A percentile compares a stretch with the other conserved stretches of the same genome.
These are phyloP conservation scores for Marronus borbonicus DNA, from an alignment of 2,888 invertebrate species.

Conservation along the genomic window DNA sequence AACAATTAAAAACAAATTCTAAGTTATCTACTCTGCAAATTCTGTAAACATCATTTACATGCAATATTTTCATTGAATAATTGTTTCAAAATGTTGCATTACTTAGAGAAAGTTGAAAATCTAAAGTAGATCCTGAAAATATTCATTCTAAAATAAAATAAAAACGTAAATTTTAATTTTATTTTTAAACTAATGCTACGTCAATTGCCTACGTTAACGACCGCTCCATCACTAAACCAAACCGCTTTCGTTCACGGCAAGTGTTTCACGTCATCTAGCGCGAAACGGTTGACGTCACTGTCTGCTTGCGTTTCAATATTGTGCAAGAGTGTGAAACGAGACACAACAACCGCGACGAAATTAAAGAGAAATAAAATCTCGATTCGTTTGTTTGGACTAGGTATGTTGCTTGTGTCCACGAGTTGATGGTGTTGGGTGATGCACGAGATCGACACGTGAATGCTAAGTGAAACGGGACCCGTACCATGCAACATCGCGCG, in stretches of 20 bases:
- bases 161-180: conserved; percentile 4
- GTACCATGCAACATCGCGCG: neutral
- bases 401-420: neutral
- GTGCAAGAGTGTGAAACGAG: conserved; percentile 3
- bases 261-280: neutral
- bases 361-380: neutral
- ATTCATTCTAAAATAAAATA: conserved; percentile 9
- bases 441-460: conserved; percentile 8
- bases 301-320: neutral
- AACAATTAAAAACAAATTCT: too few relatives aligned
- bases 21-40: too few relatives aligned
- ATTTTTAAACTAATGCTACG: conserved; percentile 1
- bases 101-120: too few relatives aligned
- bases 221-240: neutral
- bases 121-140: too few relatives aligned
- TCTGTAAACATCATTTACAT: too few relatives aligned
- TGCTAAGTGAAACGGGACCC: neutral
- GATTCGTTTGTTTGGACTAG: neutral
- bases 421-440: neutral
- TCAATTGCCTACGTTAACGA: conserved; percentile 6
- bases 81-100: too few relatives aligned
- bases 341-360: neutral
- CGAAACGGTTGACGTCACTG: conserved; percentile 2
- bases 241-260: neutral
- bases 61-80: too few relatives aligned